A percentile compares a stretch with the other conserved stretches of the same genome.
These are phyloP conservation scores for Melanogrammus aeglefinus DNA, from an alignment of 2,797 vertebrate genomes.

Conservation along the genomic window DNA sequence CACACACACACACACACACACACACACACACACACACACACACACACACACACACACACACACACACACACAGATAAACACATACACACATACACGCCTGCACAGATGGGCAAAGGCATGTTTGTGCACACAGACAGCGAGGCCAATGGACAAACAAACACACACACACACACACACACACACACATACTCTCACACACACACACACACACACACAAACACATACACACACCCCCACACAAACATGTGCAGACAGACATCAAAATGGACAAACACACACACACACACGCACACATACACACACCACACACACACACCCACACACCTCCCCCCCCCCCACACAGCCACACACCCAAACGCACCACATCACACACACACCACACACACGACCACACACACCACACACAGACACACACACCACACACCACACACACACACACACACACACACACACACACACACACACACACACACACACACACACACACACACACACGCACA, in stretches of 20 bases:
- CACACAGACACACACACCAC: not conserved
- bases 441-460: slow-evolving; percentile 8
- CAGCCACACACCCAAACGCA: not conserved
- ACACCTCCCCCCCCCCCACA: too few relatives aligned
- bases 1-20: not conserved
- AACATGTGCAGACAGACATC: not conserved
- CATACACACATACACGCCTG: too few relatives aligned
- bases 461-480: slow-evolving; percentile 8
- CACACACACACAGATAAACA: too few relatives aligned
- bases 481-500: too few relatives aligned
- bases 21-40: not conserved
- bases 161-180: not conserved
- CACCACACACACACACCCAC: slow-evolving; percentile 1
- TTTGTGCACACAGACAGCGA: too few relatives aligned
- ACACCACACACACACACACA: not conserved
- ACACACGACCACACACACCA: not conserved
- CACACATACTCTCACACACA: not conserved
- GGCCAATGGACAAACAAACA: not conserved
- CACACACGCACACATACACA: not conserved
- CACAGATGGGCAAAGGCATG: too few relatives aligned
- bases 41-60: not conserved
- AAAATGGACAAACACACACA: not conserved
- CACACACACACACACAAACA: not conserved
- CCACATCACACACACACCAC: not conserved
- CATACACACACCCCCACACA: not conserved